These are phyloP conservation scores for Tenthredo notha DNA, from an alignment of 2,888 invertebrate genomes.

Conservation along the genomic window DNA sequence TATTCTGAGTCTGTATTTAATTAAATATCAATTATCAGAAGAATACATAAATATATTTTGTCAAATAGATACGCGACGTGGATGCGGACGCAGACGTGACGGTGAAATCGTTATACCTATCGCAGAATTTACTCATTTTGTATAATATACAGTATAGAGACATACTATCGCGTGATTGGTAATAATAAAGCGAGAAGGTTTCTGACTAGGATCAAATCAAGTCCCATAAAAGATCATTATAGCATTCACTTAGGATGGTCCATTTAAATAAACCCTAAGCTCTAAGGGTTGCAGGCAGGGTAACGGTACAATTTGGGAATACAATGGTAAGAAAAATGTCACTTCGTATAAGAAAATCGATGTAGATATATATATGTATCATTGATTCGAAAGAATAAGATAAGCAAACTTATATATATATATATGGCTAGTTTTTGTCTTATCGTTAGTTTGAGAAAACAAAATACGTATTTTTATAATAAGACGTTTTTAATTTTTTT, in stretches of 20 bases:
- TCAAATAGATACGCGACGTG: background rate
- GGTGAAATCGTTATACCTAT: background rate
- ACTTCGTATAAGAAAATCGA: background rate
- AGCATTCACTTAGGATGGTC: slow-evolving; percentile 41
- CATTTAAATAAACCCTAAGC: slow-evolving; percentile 43
- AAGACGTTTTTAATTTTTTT: background rate
- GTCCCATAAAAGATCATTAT: slow-evolving; percentile 31
- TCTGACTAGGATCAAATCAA: slow-evolving; percentile 36
- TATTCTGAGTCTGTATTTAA: background rate
- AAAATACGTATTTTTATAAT: background rate
- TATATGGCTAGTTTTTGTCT: background rate
- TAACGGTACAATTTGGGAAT: slow-evolving; percentile 24
- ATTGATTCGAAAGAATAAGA: background rate
- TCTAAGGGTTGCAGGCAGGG: background rate
- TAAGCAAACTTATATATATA: no score
- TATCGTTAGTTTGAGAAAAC: background rate
- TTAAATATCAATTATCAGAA: background rate
- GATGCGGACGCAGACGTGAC: background rate
- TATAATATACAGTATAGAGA: background rate
- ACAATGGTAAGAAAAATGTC: slow-evolving; percentile 21
- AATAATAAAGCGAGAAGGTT: slow-evolving; percentile 43
- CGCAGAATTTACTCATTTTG: slow-evolving; percentile 1
- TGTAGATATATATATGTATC: background rate
- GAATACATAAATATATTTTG: background rate
- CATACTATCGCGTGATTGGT: slow-evolving; percentile 27